A percentile compares a stretch with the other conserved stretches of the same genome.
Conservation (phyloP, 2,113 vertebrate species). For the Motacilla alba region DNA sequence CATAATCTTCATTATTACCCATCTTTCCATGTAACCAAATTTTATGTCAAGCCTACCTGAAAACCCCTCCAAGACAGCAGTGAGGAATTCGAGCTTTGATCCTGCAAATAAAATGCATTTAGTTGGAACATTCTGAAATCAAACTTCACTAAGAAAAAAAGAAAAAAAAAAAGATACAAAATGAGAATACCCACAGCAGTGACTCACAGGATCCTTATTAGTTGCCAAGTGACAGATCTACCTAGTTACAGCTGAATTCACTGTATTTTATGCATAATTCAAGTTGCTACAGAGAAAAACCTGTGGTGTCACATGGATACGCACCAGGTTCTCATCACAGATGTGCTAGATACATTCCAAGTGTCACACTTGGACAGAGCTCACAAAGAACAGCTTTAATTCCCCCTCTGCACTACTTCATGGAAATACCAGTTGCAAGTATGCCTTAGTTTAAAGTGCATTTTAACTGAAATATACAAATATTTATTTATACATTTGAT, state of each 20-base stretch:
- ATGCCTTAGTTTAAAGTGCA: background rate
- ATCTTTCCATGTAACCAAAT: background rate
- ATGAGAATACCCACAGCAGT: background rate
- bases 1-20: background rate
- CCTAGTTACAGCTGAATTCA: conserved; percentile 12
- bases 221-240: conserved; percentile 41
- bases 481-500: background rate
- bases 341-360: background rate
- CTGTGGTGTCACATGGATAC: background rate
- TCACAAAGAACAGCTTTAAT: background rate
- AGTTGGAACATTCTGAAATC: background rate
- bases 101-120: conserved; percentile 17
- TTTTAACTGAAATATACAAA: background rate
- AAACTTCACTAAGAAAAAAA: background rate
- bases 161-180: background rate
- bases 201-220: background rate
- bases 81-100: background rate
- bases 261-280: background rate
- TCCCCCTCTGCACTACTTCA: background rate
- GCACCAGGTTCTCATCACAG: background rate
- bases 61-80: background rate
- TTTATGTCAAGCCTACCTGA: background rate
- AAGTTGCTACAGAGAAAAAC: background rate
- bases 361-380: background rate
- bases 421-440: background rate